phyloP scores from a whole-genome alignment of 2,888 invertebrate genomes.

The Eurytoma californica region DNA sequence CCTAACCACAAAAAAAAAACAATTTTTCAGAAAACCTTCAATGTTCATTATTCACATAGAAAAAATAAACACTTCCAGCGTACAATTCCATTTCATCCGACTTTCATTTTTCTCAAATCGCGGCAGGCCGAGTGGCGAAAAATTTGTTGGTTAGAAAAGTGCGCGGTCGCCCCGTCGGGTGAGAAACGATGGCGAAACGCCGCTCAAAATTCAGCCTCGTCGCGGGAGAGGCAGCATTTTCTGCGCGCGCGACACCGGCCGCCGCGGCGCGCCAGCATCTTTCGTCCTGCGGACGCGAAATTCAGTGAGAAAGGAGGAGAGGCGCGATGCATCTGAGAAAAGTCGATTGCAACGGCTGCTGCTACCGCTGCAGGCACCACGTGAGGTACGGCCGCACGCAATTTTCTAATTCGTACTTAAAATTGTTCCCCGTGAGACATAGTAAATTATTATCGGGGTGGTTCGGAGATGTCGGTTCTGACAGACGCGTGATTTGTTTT shows the following conservation, averaged over 20 bases:
- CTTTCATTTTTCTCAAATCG: not conserved
- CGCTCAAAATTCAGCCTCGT: not conserved
- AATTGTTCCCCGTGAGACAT: not conserved
- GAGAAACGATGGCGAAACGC: slow-evolving; percentile 17
- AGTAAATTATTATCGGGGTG: not conserved
- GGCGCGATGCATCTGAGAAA: slow-evolving; percentile 18
- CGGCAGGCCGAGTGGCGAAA: not conserved
- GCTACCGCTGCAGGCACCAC: slow-evolving; percentile 43
- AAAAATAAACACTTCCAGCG: not conserved
- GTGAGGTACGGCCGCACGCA: slow-evolving; percentile 32
- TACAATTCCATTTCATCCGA: not conserved
- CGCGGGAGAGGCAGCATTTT: not conserved
- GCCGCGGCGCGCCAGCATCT: not conserved
- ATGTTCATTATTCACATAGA: too few species aligned
- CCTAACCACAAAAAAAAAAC: too few species aligned
- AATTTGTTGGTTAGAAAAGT: slow-evolving; percentile 33
- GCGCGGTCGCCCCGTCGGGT: not conserved
- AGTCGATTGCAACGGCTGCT: slow-evolving; percentile 25
- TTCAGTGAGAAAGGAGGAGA: not conserved
- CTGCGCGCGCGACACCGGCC: not conserved
- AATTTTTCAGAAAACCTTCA: too few species aligned
- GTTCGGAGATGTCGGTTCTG: not conserved
- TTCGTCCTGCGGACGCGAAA: slow-evolving; percentile 7
- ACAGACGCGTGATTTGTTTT: not conserved
- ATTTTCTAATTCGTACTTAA: slow-evolving; percentile 6